Conservation (phyloP, 2,888 invertebrate genomes). For the Campoplex nolae region DNA sequence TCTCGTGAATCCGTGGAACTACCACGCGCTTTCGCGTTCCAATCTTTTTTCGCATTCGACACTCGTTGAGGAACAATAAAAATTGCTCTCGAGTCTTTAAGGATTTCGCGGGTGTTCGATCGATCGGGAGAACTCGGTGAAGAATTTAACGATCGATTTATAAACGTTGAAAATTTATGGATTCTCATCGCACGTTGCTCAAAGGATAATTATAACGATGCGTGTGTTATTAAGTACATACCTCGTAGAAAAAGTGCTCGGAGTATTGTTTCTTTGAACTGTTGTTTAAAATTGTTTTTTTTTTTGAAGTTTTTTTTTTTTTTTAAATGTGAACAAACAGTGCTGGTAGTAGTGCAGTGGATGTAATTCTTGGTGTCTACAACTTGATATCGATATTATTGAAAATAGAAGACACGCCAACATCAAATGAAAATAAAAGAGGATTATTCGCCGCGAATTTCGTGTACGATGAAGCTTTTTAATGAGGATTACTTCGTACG, state of each 20-base stretch:
- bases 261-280: neutral
- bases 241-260: neutral
- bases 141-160: neutral
- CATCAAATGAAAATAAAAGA: constrained; percentile 22
- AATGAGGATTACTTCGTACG: constrained; percentile 52
- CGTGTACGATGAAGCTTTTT: neutral
- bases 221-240: neutral
- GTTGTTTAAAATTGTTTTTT: neutral
- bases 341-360: constrained; percentile 3
- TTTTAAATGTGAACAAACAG: constrained; percentile 27
- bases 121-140: neutral
- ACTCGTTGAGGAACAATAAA: neutral
- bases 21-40: neutral
- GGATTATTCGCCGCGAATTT: constrained; percentile 55
- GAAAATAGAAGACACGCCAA: neutral
- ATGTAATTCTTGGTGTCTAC: neutral
- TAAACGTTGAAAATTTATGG: neutral
- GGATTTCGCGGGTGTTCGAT: constrained; percentile 39
- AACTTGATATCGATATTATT: neutral
- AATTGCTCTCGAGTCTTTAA: neutral
- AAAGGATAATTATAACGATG: neutral
- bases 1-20: neutral
- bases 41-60: neutral
- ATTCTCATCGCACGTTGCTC: neutral
- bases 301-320: constrained; percentile 3